A percentile compares a stretch with the other conserved stretches of the same genome.
These are phyloP conservation scores for Umimayanthus chanpuru DNA, from an alignment of 92 coral and sea anemone species.

Conservation along the genomic window DNA sequence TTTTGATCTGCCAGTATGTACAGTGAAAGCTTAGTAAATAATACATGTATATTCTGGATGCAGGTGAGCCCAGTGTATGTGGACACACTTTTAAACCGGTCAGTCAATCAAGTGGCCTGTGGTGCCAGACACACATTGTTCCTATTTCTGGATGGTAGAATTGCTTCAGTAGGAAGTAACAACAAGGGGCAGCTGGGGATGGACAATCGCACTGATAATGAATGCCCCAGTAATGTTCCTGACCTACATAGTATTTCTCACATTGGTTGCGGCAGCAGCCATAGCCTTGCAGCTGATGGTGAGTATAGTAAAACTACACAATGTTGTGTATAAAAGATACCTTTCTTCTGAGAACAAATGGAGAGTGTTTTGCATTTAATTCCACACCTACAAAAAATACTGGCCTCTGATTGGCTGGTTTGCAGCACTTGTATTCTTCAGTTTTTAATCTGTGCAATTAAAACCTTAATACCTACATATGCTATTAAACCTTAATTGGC, in stretches of 20 bases:
- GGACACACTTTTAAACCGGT: slow-evolving; percentile 81
- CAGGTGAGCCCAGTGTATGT: slow-evolving; percentile 85
- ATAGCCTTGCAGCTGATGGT: slow-evolving; percentile 92
- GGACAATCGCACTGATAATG: slow-evolving; percentile 67
- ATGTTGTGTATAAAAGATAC: background rate
- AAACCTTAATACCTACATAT: no score
- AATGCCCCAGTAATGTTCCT: slow-evolving; percentile 71
- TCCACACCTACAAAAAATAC: no score
- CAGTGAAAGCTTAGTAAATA: background rate
- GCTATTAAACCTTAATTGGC: no score
- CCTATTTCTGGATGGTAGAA: slow-evolving; percentile 75
- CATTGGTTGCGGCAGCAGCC: slow-evolving; percentile 92
- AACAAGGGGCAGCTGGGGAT: slow-evolving; percentile 92
- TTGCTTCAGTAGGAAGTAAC: slow-evolving; percentile 94
- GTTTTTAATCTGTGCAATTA: no score
- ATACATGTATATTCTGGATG: background rate
- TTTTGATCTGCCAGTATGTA: background rate
- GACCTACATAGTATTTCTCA: slow-evolving; percentile 60
- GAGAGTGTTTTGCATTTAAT: no score
- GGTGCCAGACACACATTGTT: slow-evolving; percentile 96
- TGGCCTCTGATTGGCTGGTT: no score
- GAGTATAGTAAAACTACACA: slow-evolving; percentile 32
- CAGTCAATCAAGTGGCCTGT: slow-evolving; percentile 88
- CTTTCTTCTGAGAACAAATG: no score
- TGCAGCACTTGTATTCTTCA: no score